Base-by-base conservation (phyloP, 2,888 invertebrate genomes). In the Apamea sordens region DNA sequence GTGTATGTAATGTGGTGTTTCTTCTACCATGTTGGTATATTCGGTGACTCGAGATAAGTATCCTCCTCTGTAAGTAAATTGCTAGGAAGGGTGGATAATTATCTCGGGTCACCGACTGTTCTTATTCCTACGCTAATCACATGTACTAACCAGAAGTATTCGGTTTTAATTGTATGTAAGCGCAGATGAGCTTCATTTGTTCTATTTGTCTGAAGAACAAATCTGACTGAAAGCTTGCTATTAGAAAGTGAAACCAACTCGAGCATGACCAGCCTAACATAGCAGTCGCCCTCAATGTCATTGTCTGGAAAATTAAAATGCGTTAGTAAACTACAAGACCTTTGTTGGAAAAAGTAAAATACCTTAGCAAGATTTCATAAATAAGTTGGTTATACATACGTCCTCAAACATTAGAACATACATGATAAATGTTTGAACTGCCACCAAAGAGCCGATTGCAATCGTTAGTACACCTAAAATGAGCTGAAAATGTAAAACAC, bases 131-230 rank as follows among this genome's bases (percentile, higher is more conserved):
- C n/a, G n/a, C n/a, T n/a, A n/a, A n/a, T n/a, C n/a, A n/a, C n/a
- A n/a, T 61, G 3, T 47, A 86, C 90, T 90, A 83, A 95, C 95
- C 90, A 65, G 91, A 79, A 76, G 90, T 90, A 21, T 86, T 86
- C 11, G 94, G 92, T 68, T 93, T 94, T 53, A 95, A 80, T 81
- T 93, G 94, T 79, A 93, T 92, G 70, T 93, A 95, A 4, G 92
- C 92, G 76, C 95, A 95, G 74, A 95, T 94, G 36, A 95, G 91
- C 76, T 91, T 93, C 0, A 94, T 95, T 79, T 93, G 93, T 75
- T 94, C 90, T 61, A 95, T 89, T 86, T 95, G 94, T n/a, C 90
- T 86, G 47, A 88, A 84, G 79, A 94, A 91, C 80, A 94, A 87
- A 71, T 94, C 94, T 2, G 88, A 86, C 63, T 91, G 86, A 11